A percentile compares a stretch with the other conserved stretches of the same genome.
Evolutionary conservation across 2,888 invertebrate genomes (phyloP).

Genomic region (Philhelius pedissequus): DNA sequence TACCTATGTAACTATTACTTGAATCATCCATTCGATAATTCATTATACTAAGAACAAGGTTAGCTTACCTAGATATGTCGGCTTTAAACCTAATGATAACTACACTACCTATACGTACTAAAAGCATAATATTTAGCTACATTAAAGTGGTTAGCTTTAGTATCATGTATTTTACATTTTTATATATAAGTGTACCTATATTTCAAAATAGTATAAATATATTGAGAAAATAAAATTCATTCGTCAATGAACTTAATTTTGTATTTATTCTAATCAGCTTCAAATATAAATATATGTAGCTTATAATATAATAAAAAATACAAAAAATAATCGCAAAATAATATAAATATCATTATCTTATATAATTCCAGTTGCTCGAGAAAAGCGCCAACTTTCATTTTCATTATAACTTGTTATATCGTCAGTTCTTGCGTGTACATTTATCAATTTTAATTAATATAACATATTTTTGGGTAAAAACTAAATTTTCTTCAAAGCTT

Average conservation of each 20-base stretch:
- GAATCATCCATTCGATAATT: too few species aligned
- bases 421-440: neutral
- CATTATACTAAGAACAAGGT: too few species aligned
- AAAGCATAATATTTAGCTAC: too few species aligned
- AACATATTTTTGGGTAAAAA: neutral
- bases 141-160: too few species aligned
- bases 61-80: too few species aligned
- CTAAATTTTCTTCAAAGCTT: neutral
- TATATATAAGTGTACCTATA: neutral
- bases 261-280: neutral
- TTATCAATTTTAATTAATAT: too few species aligned
- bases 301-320: neutral
- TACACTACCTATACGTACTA: too few species aligned
- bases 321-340: slow-evolving; percentile 33
- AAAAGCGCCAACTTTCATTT: neutral
- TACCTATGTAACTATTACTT: too few species aligned
- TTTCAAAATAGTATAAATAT: neutral
- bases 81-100: too few species aligned
- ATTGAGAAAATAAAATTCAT: neutral
- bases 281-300: neutral
- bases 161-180: too few species aligned
- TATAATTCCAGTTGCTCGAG: slow-evolving; percentile 1
- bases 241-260: neutral
- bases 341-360: slow-evolving; percentile 22
- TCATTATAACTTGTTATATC: neutral